Conservation (phyloP, 2,888 invertebrate genomes). For the Elysia crispata region DNA sequence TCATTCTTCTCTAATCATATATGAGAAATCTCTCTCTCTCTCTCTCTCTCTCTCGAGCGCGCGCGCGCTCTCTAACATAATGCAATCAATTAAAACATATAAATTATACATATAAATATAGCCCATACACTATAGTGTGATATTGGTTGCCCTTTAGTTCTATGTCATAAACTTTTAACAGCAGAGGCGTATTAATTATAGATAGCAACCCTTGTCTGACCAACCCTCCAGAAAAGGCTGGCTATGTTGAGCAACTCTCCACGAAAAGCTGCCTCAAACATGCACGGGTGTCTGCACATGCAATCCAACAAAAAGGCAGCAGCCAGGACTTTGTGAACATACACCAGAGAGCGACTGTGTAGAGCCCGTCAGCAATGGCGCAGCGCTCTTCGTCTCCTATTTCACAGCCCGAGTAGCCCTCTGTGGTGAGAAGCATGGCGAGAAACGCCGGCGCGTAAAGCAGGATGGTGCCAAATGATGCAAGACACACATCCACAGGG, state of each 20-base stretch:
- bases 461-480: constrained; percentile 53
- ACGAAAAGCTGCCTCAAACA: constrained; percentile 44
- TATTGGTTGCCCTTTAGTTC: too few species aligned
- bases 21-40: too few species aligned
- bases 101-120: too few species aligned
- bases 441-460: constrained; percentile 54
- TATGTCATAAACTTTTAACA: too few species aligned
- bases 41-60: too few species aligned
- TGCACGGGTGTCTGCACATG: constrained; percentile 50
- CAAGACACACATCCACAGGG: constrained; percentile 56
- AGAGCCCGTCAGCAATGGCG: constrained; percentile 45
- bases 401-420: constrained; percentile 50
- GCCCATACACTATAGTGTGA: too few species aligned
- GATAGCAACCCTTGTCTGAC: too few species aligned
- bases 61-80: too few species aligned
- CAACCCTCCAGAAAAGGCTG: too few species aligned
- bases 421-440: constrained; percentile 50
- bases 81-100: too few species aligned
- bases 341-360: constrained; percentile 50
- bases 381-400: constrained; percentile 43
- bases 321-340: constrained; percentile 55
- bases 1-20: too few species aligned
- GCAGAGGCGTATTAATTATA: too few species aligned
- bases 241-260: constrained; percentile 25
- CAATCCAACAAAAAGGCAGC: constrained; percentile 53